A percentile compares a stretch with the other conserved stretches of the same genome.
Conservation (phyloP, 2,888 invertebrate species). For the Tipula confusa region DNA sequence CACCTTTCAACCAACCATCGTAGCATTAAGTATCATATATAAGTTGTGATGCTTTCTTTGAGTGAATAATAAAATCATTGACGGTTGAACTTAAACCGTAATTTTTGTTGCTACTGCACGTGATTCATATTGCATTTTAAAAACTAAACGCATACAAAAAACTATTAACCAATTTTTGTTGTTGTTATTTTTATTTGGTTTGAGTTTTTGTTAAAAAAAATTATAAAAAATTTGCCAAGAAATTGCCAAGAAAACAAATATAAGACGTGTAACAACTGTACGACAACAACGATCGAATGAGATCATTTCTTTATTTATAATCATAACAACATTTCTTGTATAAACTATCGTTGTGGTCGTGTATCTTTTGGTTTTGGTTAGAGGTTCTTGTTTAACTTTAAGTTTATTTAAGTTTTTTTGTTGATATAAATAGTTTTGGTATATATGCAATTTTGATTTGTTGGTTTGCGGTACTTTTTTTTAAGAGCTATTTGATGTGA, state of each 20-base stretch:
- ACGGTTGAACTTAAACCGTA: neutral
- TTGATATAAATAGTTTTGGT: neutral
- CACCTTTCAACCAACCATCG: too few species aligned
- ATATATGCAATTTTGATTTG: neutral
- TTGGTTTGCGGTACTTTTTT: neutral
- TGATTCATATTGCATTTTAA: neutral
- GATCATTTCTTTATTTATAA: conserved; percentile 21
- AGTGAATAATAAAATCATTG: neutral
- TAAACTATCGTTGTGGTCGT: neutral
- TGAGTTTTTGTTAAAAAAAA: neutral
- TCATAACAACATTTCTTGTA: neutral
- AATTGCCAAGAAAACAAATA: neutral
- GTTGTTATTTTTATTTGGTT: neutral
- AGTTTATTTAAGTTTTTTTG: neutral
- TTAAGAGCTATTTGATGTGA: neutral
- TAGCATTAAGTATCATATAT: too few species aligned
- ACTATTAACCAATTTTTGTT: too few species aligned
- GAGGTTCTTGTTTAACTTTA: neutral
- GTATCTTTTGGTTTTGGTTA: neutral
- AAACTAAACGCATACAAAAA: neutral
- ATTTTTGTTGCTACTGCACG: neutral
- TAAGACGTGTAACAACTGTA: neutral
- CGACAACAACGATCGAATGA: neutral
- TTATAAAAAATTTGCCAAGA: too few species aligned
- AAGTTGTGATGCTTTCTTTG: too few species aligned